Conservation (phyloP, 2,888 invertebrate genomes). For the Stratiomys singularior region DNA sequence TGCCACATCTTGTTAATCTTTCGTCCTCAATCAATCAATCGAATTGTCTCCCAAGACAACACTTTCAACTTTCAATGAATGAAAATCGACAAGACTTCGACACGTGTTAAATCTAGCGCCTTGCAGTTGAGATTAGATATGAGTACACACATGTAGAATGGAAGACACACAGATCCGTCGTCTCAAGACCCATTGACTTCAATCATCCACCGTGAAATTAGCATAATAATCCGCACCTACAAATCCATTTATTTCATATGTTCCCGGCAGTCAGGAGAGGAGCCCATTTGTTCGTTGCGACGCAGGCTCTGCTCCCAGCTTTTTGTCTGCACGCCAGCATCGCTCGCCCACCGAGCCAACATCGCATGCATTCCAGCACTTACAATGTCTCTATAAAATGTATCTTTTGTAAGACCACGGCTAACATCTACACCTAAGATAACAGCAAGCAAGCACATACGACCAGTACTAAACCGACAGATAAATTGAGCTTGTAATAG, state of each 20-base stretch:
- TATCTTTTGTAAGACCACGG: background rate
- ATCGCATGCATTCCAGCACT: conserved; percentile 31
- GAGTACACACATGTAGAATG: background rate
- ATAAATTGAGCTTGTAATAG: background rate
- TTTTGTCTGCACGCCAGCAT: background rate
- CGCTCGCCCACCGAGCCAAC: background rate
- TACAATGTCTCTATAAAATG: conserved; percentile 29
- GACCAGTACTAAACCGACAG: conserved; percentile 7
- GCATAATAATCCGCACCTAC: conserved; percentile 45
- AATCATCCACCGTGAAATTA: conserved; percentile 40
- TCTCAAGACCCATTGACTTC: conserved; percentile 10
- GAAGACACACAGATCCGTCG: background rate
- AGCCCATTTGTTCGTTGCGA: background rate
- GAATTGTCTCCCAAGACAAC: conserved; percentile 22
- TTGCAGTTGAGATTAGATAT: conserved; percentile 9
- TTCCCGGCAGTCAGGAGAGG: background rate
- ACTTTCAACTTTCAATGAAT: conserved; percentile 17
- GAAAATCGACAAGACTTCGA: conserved; percentile 12
- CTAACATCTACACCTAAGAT: background rate
- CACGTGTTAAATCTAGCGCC: conserved; percentile 40
- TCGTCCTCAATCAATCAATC: conserved; percentile 34
- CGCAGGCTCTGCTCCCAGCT: background rate
- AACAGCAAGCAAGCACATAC: background rate
- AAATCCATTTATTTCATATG: conserved; percentile 33
- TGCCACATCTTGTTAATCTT: conserved; percentile 14